phyloP scores from a whole-genome alignment of 2,888 invertebrate genomes.

The Lasioglossum lativentre region DNA sequence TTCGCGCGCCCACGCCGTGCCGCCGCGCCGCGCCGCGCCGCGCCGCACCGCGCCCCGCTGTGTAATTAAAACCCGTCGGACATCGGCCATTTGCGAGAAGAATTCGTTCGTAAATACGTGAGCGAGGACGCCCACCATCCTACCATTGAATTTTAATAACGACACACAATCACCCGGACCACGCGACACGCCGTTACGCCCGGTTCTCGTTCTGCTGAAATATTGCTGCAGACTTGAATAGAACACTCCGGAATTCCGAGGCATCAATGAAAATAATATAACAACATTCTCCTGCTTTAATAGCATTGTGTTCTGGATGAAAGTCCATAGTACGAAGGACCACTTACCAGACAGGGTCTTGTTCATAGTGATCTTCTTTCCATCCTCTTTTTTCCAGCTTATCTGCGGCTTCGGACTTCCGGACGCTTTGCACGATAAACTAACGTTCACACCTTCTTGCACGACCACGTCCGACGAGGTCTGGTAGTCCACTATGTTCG shows the following conservation, averaged over 20 bases:
- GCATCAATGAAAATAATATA: background rate
- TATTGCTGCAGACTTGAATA: background rate
- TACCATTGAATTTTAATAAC: slow-evolving; percentile 1
- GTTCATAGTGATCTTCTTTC: slow-evolving; percentile 94
- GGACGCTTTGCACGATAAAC: slow-evolving; percentile 94
- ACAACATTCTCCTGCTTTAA: background rate
- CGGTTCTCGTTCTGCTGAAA: background rate
- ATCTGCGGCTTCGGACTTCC: slow-evolving; percentile 95
- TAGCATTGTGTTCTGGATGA: no score
- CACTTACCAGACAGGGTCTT: slow-evolving; percentile 91
- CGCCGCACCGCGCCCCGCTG: background rate
- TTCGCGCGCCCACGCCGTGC: background rate
- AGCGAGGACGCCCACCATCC: background rate
- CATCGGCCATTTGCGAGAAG: background rate
- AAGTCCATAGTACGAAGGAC: background rate
- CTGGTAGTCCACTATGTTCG: slow-evolving; percentile 95
- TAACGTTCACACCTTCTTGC: slow-evolving; percentile 95
- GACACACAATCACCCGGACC: background rate
- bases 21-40: no score
- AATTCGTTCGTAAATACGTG: background rate
- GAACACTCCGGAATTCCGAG: background rate
- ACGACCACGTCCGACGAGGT: slow-evolving; percentile 97
- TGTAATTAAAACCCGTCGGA: slow-evolving; percentile 29
- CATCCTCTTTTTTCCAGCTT: slow-evolving; percentile 96
- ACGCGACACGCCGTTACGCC: background rate